Percentiles rank a stretch among this genome's conserved stretches.
Evolutionary conservation across 2,113 vertebrate species (phyloP).

Genomic region (Campylomormyrus numenius): DNA sequence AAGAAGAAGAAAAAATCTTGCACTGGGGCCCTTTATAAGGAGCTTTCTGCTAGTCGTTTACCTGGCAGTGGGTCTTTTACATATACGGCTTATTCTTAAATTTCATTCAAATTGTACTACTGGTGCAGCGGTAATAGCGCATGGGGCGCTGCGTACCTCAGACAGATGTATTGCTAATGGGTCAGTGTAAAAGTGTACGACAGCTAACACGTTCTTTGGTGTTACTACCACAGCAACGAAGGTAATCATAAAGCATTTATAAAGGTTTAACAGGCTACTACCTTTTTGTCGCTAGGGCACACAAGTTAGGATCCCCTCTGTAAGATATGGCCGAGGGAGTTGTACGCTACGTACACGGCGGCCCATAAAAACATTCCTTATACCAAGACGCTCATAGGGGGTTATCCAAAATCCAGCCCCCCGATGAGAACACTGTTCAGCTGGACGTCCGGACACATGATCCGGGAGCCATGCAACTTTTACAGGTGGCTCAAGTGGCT

Average conservation of each 20-base stretch:
- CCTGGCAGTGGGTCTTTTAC: not conserved
- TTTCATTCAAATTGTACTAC: not conserved
- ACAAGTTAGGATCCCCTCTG: not conserved
- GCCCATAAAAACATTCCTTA: not conserved
- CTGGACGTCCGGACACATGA: slow-evolving; percentile 1
- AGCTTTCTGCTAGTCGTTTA: not conserved
- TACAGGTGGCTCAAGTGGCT: slow-evolving; percentile 9
- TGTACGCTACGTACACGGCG: not conserved
- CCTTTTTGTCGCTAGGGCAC: not conserved
- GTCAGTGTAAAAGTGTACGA: not conserved
- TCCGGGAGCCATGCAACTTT: slow-evolving; percentile 9
- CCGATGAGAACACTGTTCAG: not conserved
- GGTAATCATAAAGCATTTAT: not conserved
- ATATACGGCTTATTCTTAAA: not conserved
- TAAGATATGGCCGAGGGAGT: not conserved
- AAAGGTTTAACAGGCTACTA: not conserved
- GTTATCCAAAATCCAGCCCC: not conserved
- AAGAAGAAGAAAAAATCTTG: not conserved
- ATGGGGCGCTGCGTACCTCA: not conserved
- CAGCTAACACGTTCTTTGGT: not conserved
- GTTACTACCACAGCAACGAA: not conserved
- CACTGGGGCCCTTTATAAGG: not conserved
- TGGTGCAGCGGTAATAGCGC: not conserved
- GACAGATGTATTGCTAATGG: not conserved
- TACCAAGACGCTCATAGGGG: not conserved